Evolutionary conservation across 2,888 invertebrate genomes (phyloP), one percentile per base, ranked within the genome.

Genomic region (Ophion slaviceki): DNA sequence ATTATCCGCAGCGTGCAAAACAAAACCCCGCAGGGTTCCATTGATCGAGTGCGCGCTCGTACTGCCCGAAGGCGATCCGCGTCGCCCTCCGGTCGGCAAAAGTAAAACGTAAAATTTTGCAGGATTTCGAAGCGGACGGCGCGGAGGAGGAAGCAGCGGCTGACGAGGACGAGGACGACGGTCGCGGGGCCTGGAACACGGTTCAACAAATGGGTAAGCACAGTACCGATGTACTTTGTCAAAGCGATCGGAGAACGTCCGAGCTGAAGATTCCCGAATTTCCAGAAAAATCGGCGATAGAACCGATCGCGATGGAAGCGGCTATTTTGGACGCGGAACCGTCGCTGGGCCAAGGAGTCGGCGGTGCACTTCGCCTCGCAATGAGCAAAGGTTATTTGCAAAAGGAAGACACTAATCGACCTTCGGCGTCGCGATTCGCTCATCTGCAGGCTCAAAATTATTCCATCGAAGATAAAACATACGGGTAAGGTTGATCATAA

Each of bases 311-410:
- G 7, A 94, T 95, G 86, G 96, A 96, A 91, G 95, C 95, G 24
- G 96, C 96, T 87, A 97, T 97, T 88, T 95, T 99, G 89, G 98
- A 98, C 92, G 98, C 98, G 88, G 99, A 99, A 94, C 99, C 99
- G 1, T 96, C 98, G 91, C 96, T 98, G 74, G 97, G 97, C 84
- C 96, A 96, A n/a, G 99, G 99, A 75, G 97, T 99, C 84, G 98
- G 97, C 66, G 98, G 98, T 88, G 99, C 99, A 17, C 95, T 99
- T 86, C 96, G 96, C 91, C 95, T 99, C 87, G 99, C 99, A 36
- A 96, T 97, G 93, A 98, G 98, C 92, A 99, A 99, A 95, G 99
- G 98, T 11, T 99, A 98, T 94, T 95, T 99, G 82, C 98, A 98
- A 94, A 97, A 97, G 89, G 97, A 97, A 89, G 96, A 96, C 77